A percentile compares a stretch with the other conserved stretches of the same genome.
Conservation (phyloP, 2,113 vertebrate species). For the Syngnathus scovelli region DNA sequence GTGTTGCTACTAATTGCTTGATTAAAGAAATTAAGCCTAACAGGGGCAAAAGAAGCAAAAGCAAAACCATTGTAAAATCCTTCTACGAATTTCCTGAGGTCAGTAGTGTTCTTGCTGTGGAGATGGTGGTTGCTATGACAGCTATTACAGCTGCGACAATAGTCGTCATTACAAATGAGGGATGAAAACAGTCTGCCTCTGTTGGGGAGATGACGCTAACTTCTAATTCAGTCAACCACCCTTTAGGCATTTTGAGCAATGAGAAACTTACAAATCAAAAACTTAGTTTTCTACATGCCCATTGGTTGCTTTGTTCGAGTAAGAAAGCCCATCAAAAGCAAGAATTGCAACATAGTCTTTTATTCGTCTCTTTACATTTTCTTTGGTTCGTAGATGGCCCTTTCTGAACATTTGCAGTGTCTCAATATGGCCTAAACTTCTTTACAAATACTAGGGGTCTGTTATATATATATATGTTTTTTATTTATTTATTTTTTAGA, state of each 20-base stretch:
- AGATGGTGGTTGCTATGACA: slow-evolving; percentile 65
- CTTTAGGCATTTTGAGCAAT: not conserved
- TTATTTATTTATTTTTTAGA: not conserved
- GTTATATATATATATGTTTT: not conserved
- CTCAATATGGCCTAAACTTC: not conserved
- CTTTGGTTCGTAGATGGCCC: not conserved
- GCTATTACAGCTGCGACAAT: slow-evolving; percentile 55
- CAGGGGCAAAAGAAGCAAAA: not conserved
- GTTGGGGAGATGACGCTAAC: not conserved
- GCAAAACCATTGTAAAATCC: not conserved
- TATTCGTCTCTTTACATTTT: not conserved
- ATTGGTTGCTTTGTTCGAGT: not conserved
- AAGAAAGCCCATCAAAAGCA: not conserved
- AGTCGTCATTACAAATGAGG: not conserved
- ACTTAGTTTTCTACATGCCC: not conserved
- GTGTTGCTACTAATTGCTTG: slow-evolving; percentile 26
- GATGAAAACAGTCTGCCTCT: not conserved
- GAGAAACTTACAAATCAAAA: not conserved
- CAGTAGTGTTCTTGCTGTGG: slow-evolving; percentile 68
- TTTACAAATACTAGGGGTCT: not conserved
- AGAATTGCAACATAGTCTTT: not conserved
- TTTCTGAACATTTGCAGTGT: not conserved
- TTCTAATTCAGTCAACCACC: not conserved
- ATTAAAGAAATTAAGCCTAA: slow-evolving; percentile 18
- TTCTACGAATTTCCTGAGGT: slow-evolving; percentile 57